Evolutionary conservation across 2,113 vertebrate genomes (phyloP), one percentile per base, ranked within the genome.

Genomic region (Serinus canaria): DNA sequence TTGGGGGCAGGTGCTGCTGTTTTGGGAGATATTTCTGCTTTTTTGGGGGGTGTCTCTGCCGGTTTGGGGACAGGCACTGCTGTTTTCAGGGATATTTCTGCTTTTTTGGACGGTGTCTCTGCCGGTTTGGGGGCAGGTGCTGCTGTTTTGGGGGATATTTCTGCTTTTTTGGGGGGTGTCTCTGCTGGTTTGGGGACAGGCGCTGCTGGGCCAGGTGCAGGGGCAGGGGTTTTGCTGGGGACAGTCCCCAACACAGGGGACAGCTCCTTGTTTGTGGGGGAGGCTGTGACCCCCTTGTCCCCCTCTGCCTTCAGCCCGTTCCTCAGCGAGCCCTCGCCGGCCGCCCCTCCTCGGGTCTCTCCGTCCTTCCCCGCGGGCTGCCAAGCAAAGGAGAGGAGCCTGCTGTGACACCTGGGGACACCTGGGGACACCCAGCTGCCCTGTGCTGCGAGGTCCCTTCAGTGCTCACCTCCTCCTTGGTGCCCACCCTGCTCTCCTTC

Each of bases 301-400:
- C 75, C 96, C 82, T 97, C 97, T 0, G 49, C 39, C 23, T 96
- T 92, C 86, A 96, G 64, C 77, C 95, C 95, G 84, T 95, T 97
- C 92, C 93, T 64, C 41, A 95, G 90, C 0, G 83, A 96, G 1
- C 96, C 89, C 58, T 94, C 59, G 6, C 97, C 64, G 1, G 95
- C 27, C 96, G 91, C 98, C 56, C 97, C 96, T 3, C 83, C 97
- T 76, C 96, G 49, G 97, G 97, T n/a, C 98, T 98, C 43, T 91
- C 97, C 44, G n/a, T 97, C 98, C 60, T 98, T 98, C 78, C 89
- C 98, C 0, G 75, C 64, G 59, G 98, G 97, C 81, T 96, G 94
- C 63, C 22, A 7, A 84, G 83, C 17, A 67, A 79, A 90, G 83
- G 24, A 76, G 76, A 75, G n/a, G 50, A 59, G 19, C 11, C 0